These are phyloP conservation scores for Ashinkailepas kermadecensis DNA, from an alignment of 2,888 invertebrate genomes.

Conservation along the genomic window DNA sequence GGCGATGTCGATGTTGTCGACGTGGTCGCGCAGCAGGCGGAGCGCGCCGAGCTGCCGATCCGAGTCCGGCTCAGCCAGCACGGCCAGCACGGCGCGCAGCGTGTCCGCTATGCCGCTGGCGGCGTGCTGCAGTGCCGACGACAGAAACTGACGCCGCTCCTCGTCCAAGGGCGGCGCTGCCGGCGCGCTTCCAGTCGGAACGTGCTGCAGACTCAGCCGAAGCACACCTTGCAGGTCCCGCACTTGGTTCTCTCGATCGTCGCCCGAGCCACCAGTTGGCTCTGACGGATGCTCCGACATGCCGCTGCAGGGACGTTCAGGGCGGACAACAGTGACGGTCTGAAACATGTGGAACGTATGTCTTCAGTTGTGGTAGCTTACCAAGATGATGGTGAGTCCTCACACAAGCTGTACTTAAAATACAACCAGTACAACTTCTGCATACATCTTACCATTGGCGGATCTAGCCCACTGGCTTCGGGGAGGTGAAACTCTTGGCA, in stretches of 20 bases:
- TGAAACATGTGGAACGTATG: too few relatives aligned
- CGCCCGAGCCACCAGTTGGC: background rate
- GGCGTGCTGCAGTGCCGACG: background rate
- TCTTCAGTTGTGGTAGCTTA: too few relatives aligned
- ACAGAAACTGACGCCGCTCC: conserved; percentile 4
- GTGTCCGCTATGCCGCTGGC: background rate
- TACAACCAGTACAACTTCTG: too few relatives aligned
- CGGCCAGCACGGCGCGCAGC: background rate
- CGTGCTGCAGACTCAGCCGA: background rate
- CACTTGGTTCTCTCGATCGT: background rate
- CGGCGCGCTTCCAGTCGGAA: background rate
- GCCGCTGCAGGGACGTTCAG: too few relatives aligned
- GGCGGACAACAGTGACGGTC: too few relatives aligned
- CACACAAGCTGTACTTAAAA: too few relatives aligned
- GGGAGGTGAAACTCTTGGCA: too few relatives aligned
- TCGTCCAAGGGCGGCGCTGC: background rate
- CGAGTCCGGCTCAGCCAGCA: background rate
- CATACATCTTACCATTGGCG: too few relatives aligned
- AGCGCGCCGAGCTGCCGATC: background rate
- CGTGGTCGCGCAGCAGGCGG: conserved; percentile 13
- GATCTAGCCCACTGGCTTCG: too few relatives aligned
- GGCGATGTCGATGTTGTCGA: conserved; percentile 17
- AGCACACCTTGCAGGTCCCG: conserved; percentile 4
- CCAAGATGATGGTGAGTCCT: too few relatives aligned
- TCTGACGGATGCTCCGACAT: too few relatives aligned